A percentile compares a stretch with the other conserved stretches of the same genome.
phyloP scores from a whole-genome alignment of 2,888 invertebrate species.

The Heliconius erato region DNA sequence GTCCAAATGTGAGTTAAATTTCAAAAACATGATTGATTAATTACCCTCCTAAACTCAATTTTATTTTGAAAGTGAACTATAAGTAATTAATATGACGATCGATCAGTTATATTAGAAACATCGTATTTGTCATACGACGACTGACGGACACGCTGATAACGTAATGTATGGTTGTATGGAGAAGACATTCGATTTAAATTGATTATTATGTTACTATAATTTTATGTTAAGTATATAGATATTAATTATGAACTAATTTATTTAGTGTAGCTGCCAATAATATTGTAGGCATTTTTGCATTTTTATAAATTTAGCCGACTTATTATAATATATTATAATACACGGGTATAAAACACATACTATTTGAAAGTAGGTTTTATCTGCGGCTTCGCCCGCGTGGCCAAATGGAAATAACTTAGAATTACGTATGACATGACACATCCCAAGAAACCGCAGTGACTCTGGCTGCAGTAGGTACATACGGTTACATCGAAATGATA shows the following conservation, averaged over 20 bases:
- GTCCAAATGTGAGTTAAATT: neutral
- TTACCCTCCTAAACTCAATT: conserved; percentile 11
- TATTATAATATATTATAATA: too few species aligned
- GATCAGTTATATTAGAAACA: conserved; percentile 19
- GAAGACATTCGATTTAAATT: neutral
- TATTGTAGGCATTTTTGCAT: neutral
- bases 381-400: too few species aligned
- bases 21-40: conserved; percentile 21
- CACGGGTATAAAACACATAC: too few species aligned
- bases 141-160: conserved; percentile 27
- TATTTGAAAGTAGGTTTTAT: too few species aligned
- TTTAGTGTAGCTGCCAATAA: neutral
- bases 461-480: too few species aligned
- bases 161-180: conserved; percentile 23
- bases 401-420: too few species aligned
- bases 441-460: too few species aligned
- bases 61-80: conserved; percentile 25
- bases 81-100: conserved; percentile 29
- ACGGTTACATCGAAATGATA: too few species aligned
- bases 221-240: neutral
- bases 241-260: neutral
- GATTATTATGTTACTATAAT: neutral
- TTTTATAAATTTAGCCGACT: neutral
- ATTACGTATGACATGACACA: too few species aligned
- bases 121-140: conserved; percentile 23